These are phyloP conservation scores for Herminia tarsipennalis DNA, from an alignment of 2,888 invertebrate species.

Conservation along the genomic window DNA sequence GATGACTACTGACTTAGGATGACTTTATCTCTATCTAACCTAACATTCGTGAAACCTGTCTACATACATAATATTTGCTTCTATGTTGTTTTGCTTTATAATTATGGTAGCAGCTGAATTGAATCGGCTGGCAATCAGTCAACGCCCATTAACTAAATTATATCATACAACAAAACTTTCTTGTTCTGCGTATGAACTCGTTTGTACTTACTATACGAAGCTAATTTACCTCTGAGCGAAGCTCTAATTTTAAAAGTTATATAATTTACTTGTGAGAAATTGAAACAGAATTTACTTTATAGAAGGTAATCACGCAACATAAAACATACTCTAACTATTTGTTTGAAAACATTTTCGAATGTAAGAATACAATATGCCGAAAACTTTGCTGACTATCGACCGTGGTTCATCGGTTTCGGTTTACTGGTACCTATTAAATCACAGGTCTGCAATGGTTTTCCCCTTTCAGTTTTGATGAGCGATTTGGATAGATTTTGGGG, in stretches of 20 bases:
- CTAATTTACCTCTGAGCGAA: conserved; percentile 6
- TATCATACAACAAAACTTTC: conserved; percentile 3
- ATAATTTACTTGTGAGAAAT: conserved; percentile 1
- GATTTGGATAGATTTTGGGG: too few relatives aligned
- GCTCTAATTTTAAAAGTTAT: conserved; percentile 5
- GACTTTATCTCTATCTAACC: too few relatives aligned
- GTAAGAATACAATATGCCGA: too few relatives aligned
- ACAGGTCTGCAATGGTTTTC: too few relatives aligned
- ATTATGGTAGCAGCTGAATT: not conserved
- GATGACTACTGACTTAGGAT: too few relatives aligned
- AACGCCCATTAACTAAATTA: not conserved
- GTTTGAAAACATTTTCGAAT: conserved; percentile 23
- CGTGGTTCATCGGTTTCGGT: not conserved
- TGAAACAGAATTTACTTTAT: conserved; percentile 10
- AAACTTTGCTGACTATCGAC: not conserved
- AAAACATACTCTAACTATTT: conserved; percentile 10
- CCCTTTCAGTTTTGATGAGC: too few relatives aligned
- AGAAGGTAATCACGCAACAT: conserved; percentile 23
- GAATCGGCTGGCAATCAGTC: not conserved
- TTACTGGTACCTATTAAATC: not conserved
- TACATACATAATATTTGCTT: too few relatives aligned
- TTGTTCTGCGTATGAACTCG: not conserved
- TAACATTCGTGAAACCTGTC: too few relatives aligned
- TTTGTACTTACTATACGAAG: not conserved
- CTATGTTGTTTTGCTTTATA: too few relatives aligned